Conservation (phyloP, 2,113 vertebrate species). For the Xiphias gladius region DNA sequence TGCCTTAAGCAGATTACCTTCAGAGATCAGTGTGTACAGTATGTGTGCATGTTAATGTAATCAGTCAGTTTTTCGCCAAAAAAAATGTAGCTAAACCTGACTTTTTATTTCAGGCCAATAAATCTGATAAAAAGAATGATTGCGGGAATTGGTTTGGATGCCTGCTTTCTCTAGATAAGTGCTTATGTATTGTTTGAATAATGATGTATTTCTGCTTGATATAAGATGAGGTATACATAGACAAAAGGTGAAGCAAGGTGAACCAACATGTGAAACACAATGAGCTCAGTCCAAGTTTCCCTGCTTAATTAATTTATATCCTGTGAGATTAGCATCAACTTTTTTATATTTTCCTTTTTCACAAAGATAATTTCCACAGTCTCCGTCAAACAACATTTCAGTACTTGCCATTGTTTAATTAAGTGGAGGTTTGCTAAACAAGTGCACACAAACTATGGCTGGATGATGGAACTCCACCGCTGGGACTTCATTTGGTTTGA, state of each 20-base stretch:
- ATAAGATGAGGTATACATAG: neutral
- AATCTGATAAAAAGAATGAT: slow-evolving; percentile 1
- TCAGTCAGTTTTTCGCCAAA: neutral
- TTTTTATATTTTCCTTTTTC: slow-evolving; percentile 17
- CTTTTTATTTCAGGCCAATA: slow-evolving; percentile 4
- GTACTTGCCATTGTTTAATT: slow-evolving; percentile 74
- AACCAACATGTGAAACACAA: neutral
- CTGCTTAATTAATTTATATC: slow-evolving; percentile 27
- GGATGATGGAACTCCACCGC: slow-evolving; percentile 75
- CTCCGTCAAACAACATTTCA: slow-evolving; percentile 56
- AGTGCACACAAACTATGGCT: slow-evolving; percentile 56
- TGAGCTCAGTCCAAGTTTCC: slow-evolving; percentile 4
- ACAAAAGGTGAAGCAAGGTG: neutral
- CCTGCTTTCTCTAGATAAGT: neutral
- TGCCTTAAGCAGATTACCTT: slow-evolving; percentile 26
- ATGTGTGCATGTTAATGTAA: slow-evolving; percentile 5
- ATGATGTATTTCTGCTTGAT: neutral
- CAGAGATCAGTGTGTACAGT: slow-evolving; percentile 9
- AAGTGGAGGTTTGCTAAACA: slow-evolving; percentile 68
- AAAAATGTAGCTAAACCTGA: neutral
- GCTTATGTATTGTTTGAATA: neutral
- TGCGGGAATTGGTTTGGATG: neutral
- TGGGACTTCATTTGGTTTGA: slow-evolving; percentile 69
- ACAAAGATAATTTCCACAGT: slow-evolving; percentile 58
- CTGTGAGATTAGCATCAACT: slow-evolving; percentile 38